These are phyloP conservation scores for Neomorphus geoffroyi DNA, from an alignment of 2,797 vertebrate genomes.

Conservation along the genomic window DNA sequence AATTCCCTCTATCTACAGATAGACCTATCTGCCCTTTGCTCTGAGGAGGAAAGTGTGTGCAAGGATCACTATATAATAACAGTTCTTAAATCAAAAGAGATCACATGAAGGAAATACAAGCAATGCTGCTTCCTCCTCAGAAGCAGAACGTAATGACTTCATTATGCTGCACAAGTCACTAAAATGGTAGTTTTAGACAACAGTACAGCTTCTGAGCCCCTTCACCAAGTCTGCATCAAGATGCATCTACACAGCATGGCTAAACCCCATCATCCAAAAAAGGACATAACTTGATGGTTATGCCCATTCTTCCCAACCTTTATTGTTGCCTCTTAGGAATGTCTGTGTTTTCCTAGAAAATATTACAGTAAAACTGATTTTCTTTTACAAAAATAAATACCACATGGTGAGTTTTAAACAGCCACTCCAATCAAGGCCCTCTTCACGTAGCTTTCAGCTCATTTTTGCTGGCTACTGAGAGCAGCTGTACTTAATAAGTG, in stretches of 20 bases:
- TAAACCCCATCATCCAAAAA: neutral
- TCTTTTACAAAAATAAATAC: neutral
- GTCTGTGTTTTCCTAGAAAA: neutral
- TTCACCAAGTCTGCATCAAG: neutral
- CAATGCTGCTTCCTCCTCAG: neutral
- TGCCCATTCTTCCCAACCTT: neutral
- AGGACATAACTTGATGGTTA: neutral
- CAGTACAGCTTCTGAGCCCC: neutral
- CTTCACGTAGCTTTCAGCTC: neutral
- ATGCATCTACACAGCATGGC: neutral
- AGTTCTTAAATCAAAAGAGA: neutral
- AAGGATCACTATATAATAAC: neutral
- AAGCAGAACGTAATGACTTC: neutral
- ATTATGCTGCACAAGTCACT: neutral
- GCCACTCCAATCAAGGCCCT: neutral
- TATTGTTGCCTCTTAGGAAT: neutral
- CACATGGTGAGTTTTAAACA: constrained; percentile 5
- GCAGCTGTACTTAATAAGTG: neutral
- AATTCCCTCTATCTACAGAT: neutral
- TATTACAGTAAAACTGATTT: neutral
- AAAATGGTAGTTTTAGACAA: neutral
- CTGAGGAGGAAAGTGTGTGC: neutral
- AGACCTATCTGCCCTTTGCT: neutral
- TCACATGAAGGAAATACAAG: neutral
- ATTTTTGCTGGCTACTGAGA: neutral